Conservation (phyloP, 2,113 vertebrate genomes). For the Gymnocephalus cernua region DNA sequence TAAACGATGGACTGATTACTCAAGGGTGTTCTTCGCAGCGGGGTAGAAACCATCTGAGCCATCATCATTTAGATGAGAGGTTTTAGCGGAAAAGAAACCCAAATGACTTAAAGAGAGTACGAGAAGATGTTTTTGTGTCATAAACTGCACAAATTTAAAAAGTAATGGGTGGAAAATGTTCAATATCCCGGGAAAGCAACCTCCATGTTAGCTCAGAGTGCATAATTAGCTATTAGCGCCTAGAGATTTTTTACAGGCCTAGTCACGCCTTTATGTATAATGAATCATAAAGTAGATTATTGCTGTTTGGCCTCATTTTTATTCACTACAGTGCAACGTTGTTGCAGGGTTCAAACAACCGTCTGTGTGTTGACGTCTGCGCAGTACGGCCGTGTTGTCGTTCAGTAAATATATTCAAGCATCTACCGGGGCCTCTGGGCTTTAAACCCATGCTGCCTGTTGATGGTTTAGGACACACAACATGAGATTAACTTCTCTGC, state of each 20-base stretch:
- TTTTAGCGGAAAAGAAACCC: no score
- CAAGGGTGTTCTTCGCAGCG: neutral
- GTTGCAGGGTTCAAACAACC: no score
- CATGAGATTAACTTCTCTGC: neutral
- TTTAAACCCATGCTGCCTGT: neutral
- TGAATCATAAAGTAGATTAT: no score
- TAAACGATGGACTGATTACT: neutral
- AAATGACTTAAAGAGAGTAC: no score
- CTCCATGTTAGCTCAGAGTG: neutral
- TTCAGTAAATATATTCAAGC: no score
- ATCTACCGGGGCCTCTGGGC: neutral
- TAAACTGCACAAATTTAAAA: conserved; percentile 7
- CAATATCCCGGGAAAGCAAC: neutral
- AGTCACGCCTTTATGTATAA: no score
- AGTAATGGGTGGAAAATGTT: conserved; percentile 4
- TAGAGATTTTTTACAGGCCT: neutral
- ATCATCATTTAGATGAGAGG: neutral
- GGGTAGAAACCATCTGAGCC: neutral
- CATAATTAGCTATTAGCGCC: neutral
- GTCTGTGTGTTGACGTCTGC: no score
- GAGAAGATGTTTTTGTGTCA: conserved; percentile 17
- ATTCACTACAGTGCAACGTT: no score
- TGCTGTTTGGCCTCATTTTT: no score
- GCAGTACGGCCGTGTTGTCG: no score
- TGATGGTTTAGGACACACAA: neutral